Conservation (phyloP, 2,113 vertebrate species). For the Forbesichthys agassizii region DNA sequence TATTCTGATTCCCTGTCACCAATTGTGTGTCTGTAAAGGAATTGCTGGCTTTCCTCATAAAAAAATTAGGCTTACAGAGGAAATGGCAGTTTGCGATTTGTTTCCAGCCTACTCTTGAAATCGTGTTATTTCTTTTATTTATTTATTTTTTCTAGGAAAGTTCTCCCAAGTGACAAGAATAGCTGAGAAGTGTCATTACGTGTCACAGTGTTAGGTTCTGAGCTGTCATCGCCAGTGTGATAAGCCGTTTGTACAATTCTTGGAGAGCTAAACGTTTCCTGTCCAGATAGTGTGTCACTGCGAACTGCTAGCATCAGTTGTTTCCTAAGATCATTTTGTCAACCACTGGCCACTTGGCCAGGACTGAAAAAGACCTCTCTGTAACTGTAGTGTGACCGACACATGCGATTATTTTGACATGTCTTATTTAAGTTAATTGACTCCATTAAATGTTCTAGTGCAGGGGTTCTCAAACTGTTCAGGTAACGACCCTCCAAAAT, state of each 20-base stretch:
- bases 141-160: neutral
- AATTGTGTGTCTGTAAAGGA: neutral
- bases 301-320: conserved; percentile 1
- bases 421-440: conserved; percentile 15
- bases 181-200: too few relatives aligned
- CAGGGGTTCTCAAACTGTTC: too few relatives aligned
- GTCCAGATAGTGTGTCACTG: conserved; percentile 18
- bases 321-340: neutral
- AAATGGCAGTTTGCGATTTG: neutral
- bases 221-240: too few relatives aligned
- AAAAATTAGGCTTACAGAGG: conserved; percentile 29
- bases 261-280: conserved; percentile 20
- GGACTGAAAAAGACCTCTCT: conserved; percentile 4
- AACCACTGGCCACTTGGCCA: neutral
- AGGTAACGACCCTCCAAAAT: too few relatives aligned
- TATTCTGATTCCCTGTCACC: conserved; percentile 1
- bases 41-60: conserved; percentile 39
- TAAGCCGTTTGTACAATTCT: too few relatives aligned
- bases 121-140: conserved; percentile 4
- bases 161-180: neutral
- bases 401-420: conserved; percentile 16
- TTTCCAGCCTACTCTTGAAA: conserved; percentile 4
- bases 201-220: too few relatives aligned
- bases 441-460: conserved; percentile 12
- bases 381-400: conserved; percentile 7